Base-by-base conservation (phyloP, 2,113 vertebrate genomes). In the Camelus bactrianus region DNA sequence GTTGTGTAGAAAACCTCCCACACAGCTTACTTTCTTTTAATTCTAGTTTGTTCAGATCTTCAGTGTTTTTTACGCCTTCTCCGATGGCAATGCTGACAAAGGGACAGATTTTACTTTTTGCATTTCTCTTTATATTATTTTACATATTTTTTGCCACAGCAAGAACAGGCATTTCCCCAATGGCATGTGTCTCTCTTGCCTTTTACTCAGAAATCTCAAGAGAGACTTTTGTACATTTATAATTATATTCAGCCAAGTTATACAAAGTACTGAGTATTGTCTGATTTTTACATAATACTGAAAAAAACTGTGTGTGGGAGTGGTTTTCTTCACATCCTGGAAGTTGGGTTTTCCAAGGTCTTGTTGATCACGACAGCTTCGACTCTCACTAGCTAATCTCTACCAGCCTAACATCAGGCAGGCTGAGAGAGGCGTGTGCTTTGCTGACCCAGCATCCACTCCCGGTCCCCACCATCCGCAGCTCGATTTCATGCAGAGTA, bases 351-450 rank as follows among this genome's bases (percentile, higher is more conserved):
- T 38, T 24, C 42, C 20, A 77, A 62, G 83, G n/a, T 83, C 84
- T 75, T 62, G 26, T n/a, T 69, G 12, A 62, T 19, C 70, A 12
- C 0, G 11, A 35, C 3, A 12, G 38, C 46, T 69, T 73, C 8
- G 35, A 62, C 38, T 35, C 30, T 83, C 17, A 17, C 9, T 16
- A 65, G 46, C 48, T 54, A 14, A 7, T 3, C 6, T 56, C 22
- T 17, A 6, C n/a, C 3, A 3, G 20, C 12, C 0, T 12, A 26
- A 0, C 0, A 8, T 24, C 38, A 13, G 35, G 19, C 3, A 19
- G 38, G 65, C 67, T 24, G 60, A 85, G 35, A 48, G 32, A 70
- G 24, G 22, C 4, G 0, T 26, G 15, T 22, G 32, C 8, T 65
- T 14, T 65, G 54, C 35, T 1, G 38, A 14, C 9, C 17, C 9